Base-by-base conservation (phyloP, 2,888 invertebrate species). In the Drosophila recens region DNA sequence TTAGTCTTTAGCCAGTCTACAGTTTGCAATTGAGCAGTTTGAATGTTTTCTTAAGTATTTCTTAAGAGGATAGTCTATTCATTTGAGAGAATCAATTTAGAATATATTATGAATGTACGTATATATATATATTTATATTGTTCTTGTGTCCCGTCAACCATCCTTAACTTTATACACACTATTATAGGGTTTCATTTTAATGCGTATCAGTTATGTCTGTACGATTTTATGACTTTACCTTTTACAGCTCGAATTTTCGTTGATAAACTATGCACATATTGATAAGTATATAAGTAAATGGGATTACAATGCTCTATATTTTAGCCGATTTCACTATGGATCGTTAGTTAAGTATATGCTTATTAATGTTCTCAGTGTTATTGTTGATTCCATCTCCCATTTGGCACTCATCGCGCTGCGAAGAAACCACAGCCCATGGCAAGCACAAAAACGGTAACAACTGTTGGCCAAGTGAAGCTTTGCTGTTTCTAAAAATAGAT, bases 361-460 rank as follows among this genome's bases (percentile, higher is more conserved):
- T 52, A 49, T 48, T 48, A 13, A 33, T 9, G 30, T 20, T 62
- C 43, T 49, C 49, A 9, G 13, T 49, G 53, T 9, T 62, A 9
- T 5, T n/a, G 54, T 27, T 46, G 9, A 13, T 11, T 53, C 10
- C 30, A 10, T 48, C 34, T 45, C 2, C 9, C 13, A 11, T 58
- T 68, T 48, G 27, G 61, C 69, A 90, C 90, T 93, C 92, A 93
- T 91, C 93, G 93, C 68, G 93, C 91, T 58, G 92, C 93, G 62
- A 93, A 90, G 72, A 92, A 92, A 57, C 93, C 93, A 83, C 93
- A 93, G 57, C 93, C 93, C 87, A 93, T 92, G 76, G 93, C 93
- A 68, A 93, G 89, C 49, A 93, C 92, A 56, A 93, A 91, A 3
- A 93, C 92, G 57, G 93, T 92, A 20, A 93, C 92, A 69, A 93